Conservation (phyloP, 2,797 vertebrate species). For the Tapirus indicus region DNA sequence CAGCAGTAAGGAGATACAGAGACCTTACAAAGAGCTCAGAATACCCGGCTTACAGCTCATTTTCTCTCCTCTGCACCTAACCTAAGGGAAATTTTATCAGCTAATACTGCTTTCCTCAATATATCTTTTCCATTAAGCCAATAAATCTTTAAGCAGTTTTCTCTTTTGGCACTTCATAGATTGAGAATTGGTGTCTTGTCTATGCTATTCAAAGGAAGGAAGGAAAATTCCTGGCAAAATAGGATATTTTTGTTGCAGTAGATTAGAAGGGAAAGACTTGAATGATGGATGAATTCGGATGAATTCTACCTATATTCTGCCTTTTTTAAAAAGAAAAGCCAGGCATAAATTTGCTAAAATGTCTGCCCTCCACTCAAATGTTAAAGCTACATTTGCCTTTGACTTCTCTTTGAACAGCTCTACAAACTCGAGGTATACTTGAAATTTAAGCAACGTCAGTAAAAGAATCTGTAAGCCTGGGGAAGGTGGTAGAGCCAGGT, state of each 20-base stretch:
- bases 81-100: neutral
- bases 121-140: neutral
- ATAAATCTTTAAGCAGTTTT: neutral
- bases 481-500: neutral
- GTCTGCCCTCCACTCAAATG: neutral
- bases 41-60: neutral
- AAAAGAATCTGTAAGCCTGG: neutral
- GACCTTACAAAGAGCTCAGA: neutral
- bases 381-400: neutral
- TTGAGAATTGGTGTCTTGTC: neutral
- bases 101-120: neutral
- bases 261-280: neutral
- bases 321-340: neutral
- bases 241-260: neutral
- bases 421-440: neutral
- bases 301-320: neutral
- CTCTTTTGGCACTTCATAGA: neutral
- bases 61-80: neutral
- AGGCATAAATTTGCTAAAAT: neutral
- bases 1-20: neutral
- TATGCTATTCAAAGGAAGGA: neutral
- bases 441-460: slow-evolving; percentile 22
- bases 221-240: neutral
- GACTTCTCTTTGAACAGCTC: neutral
- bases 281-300: neutral